Conservation (phyloP, 2,797 vertebrate genomes). For the Anguilla pacifica region DNA sequence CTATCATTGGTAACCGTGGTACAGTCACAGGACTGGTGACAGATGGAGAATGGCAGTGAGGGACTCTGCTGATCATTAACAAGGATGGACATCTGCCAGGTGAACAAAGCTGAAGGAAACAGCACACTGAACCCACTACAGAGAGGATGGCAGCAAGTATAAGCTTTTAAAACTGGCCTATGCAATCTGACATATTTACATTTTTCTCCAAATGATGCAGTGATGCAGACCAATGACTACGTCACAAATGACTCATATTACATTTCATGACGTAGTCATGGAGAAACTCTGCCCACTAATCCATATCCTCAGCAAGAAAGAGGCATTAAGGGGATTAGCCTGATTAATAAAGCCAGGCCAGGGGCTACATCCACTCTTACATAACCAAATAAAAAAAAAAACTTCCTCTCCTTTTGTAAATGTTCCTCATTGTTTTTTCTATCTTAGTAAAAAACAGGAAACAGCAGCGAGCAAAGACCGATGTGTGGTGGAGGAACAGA, state of each 20-base stretch:
- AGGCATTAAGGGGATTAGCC: conserved; percentile 46
- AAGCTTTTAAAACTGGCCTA: neutral
- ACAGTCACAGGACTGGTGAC: neutral
- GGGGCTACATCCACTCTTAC: conserved; percentile 36
- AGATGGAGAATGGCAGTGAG: neutral
- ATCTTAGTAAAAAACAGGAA: neutral
- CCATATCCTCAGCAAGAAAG: conserved; percentile 30
- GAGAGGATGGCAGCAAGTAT: neutral
- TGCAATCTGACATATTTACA: neutral
- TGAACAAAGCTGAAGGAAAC: neutral
- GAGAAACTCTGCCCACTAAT: conserved; percentile 5
- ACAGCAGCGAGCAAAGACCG: neutral
- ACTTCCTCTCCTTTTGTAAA: conserved; percentile 14
- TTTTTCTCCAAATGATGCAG: neutral
- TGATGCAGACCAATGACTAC: neutral
- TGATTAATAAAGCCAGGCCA: conserved; percentile 25
- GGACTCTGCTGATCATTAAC: neutral
- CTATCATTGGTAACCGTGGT: neutral
- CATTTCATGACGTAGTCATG: neutral
- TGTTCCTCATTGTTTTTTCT: neutral
- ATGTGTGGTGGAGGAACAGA: neutral
- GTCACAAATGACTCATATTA: neutral
- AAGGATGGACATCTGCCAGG: neutral
- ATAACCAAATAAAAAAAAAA: conserved; percentile 31
- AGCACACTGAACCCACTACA: neutral